phyloP scores from a whole-genome alignment of 2,797 vertebrate genomes.

The Aythya fuligula region DNA sequence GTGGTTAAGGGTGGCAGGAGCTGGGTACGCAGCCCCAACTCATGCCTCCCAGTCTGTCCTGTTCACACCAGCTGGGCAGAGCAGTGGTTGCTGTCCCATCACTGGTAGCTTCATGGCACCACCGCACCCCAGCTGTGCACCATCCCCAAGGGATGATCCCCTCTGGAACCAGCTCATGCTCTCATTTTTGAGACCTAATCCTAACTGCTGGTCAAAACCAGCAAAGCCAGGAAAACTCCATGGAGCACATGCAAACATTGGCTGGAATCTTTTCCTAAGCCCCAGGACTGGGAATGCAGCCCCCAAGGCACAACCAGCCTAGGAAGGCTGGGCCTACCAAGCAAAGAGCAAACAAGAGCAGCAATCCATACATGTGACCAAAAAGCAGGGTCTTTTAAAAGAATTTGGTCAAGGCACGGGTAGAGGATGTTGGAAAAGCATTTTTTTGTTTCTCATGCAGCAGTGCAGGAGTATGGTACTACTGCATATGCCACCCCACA shows the following conservation, averaged over 20 bases:
- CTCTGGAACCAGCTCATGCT: neutral
- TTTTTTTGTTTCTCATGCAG: neutral
- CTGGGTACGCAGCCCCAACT: neutral
- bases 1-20: neutral
- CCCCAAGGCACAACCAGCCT: neutral
- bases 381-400: neutral
- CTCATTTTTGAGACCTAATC: neutral
- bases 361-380: neutral
- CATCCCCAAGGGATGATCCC: neutral
- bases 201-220: neutral
- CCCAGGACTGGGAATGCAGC: neutral
- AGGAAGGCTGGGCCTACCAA: neutral
- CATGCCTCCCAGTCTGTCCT: fast-evolving
- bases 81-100: neutral
- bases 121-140: neutral
- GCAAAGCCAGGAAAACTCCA: neutral
- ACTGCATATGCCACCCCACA: neutral
- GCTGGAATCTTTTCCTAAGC: neutral
- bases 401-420: neutral
- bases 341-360: neutral
- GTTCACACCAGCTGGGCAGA: fast-evolving
- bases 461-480: too few species aligned
- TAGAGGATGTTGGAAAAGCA: neutral
- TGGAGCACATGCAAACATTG: neutral
- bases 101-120: neutral